Evolutionary conservation across 2,113 vertebrate genomes (phyloP).

Genomic region (Erinaceus europaeus): DNA sequence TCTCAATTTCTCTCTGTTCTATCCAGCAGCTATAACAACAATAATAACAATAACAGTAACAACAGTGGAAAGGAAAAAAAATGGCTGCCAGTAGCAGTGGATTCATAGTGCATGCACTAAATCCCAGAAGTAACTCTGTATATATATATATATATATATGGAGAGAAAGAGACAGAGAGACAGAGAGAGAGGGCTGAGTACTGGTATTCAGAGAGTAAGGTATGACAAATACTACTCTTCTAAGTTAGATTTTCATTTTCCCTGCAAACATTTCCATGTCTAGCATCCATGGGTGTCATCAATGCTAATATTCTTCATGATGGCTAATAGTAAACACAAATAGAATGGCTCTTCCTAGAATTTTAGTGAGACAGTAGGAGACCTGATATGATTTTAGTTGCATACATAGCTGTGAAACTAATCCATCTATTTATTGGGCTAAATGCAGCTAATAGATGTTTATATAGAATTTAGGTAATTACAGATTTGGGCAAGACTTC

Average conservation of each 20-base stretch:
- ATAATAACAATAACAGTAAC: no score
- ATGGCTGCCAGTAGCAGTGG: no score
- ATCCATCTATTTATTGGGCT: background rate
- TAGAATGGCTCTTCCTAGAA: background rate
- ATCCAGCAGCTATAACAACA: no score
- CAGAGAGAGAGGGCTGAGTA: background rate
- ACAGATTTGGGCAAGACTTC: background rate
- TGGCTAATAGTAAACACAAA: no score
- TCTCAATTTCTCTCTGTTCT: no score
- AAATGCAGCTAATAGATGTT: background rate
- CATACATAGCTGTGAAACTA: background rate
- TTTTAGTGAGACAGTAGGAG: background rate
- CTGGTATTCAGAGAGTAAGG: fast-evolving
- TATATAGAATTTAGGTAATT: background rate
- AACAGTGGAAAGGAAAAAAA: no score
- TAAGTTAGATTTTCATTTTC: background rate
- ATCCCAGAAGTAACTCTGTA: no score
- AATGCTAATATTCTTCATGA: background rate
- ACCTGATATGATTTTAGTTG: background rate
- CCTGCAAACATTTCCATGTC: background rate
- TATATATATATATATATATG: no score
- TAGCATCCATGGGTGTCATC: fast-evolving
- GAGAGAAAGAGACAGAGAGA: background rate
- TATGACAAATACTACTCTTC: no score
- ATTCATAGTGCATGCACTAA: no score